Base-by-base conservation (phyloP, 2,888 invertebrate genomes). In the Mantis religiosa region DNA sequence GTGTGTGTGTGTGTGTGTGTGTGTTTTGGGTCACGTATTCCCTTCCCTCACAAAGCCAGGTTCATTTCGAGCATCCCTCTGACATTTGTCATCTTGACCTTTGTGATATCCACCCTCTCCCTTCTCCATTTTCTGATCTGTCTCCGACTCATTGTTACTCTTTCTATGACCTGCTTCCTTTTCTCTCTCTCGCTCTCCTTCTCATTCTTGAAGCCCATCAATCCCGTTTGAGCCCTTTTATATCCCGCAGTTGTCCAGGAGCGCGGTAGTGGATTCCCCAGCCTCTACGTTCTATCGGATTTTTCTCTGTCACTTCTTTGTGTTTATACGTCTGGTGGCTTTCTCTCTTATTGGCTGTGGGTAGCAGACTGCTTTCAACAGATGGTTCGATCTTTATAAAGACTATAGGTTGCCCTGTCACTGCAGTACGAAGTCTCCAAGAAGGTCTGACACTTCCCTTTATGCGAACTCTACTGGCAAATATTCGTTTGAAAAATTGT, bases 221-320 rank as follows among this genome's bases (percentile, higher is more conserved):
- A 87, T 87, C 87, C 87, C 82, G 81, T 87, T 87, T 87, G 87
- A 87, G 87, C 82, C 54, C 87, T 87, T 82, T 87, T 87, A 87
- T 87, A 82, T 87, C 87, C 34, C 41, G 87, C 82, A 71, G 54
- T 71, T 71, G 54, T 71, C 54, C 54, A 71, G 54, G 54, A 71
- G 54, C 25, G 54, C 54, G 54, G 25, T 71, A 25, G 54, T 71
- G 54, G 25, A 20, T 71, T 71, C 54, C 20, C 54, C 54, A 71
- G 54, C 20, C 54, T 71, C 34, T 12, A 82, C 82, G 41, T 87
- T 82, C 82, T 82, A 87, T 82, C 86, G 81, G 87, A 87, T 87
- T 87, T 87, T 87, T 87, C 87, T 87, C 27, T 82, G 87, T 87
- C 87, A 87, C 87, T 87, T 34, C 81, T 81, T 87, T 87, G 86